These are phyloP conservation scores for Trissolcus japonicus DNA, from an alignment of 2,888 invertebrate genomes.

Conservation along the genomic window DNA sequence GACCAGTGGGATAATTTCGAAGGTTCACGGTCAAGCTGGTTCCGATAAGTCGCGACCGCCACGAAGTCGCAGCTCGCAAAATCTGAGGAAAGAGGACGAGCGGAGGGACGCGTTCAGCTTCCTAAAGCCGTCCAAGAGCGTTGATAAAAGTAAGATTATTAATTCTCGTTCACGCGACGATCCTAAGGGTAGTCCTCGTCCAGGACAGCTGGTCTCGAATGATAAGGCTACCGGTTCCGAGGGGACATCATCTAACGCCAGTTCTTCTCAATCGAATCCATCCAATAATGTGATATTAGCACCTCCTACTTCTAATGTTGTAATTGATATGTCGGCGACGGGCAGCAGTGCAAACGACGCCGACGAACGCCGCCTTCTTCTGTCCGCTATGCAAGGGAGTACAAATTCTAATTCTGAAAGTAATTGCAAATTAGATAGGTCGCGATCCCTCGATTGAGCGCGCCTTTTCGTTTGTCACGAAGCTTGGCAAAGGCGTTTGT, in stretches of 20 bases:
- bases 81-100: slow-evolving; percentile 24
- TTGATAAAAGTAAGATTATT: slow-evolving; percentile 28
- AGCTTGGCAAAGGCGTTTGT: slow-evolving; percentile 30
- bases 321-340: slow-evolving; percentile 60
- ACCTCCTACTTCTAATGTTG: slow-evolving; percentile 66
- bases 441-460: slow-evolving; percentile 72
- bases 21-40: slow-evolving; percentile 44
- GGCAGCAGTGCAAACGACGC: slow-evolving; percentile 58
- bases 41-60: slow-evolving; percentile 14
- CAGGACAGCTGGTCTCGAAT: slow-evolving; percentile 26
- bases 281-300: slow-evolving; percentile 76
- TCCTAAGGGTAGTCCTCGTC: slow-evolving; percentile 33
- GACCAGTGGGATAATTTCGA: slow-evolving; percentile 46
- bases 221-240: slow-evolving; percentile 46
- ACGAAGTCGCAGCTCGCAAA: slow-evolving; percentile 37
- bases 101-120: slow-evolving; percentile 64
- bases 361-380: slow-evolving; percentile 61
- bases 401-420: slow-evolving; percentile 73
- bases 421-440: slow-evolving; percentile 74
- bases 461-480: slow-evolving; percentile 30
- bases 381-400: slow-evolving; percentile 62
- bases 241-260: slow-evolving; percentile 47
- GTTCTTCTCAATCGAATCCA: slow-evolving; percentile 70
- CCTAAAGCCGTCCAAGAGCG: slow-evolving; percentile 60
- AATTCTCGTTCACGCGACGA: slow-evolving; percentile 31